Evolutionary conservation across 2,797 vertebrate species (phyloP), one percentile per base, ranked within the genome.

Genomic region (Yasuhikotakia modesta): DNA sequence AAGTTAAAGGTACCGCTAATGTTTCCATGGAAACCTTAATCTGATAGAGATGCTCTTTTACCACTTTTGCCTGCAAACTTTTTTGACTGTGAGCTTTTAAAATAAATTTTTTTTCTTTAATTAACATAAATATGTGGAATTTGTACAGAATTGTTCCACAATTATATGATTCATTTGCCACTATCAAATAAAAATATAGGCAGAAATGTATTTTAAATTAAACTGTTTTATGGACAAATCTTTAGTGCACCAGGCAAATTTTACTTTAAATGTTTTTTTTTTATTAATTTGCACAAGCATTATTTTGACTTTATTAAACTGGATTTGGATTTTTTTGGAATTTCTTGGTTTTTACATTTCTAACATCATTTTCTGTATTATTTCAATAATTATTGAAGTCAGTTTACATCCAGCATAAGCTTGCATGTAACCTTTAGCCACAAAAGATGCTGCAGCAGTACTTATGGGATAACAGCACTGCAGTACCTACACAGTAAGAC

Each of bases 1-100:
- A 61, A 61, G 16, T 27, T 32, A 61, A 65, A 53, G 68, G 14
- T 63, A 39, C 45, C 0, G 6, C 14, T 77, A 60, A 70, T 27
- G 53, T 63, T 32, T 63, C 35, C 60, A 71, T 78, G 58, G 48
- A 77, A 70, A 63, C 57, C 12, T 43, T 14, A 12, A 27, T 6
- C 11, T 61, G 14, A 12, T 21, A 22, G 39, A 22, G 53, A 63
- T 63, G 60, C 17, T 65, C 21, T 64, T 71, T 61, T 61, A 24
- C 17, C 4, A 39, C n/a, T 13, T 58, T 30, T 22, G 39, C 21
- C 43, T 17, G 50, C 53, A 11, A n/a, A 19, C 0, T 6, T 74
- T 52, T 24, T 0, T 39, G 64, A 14, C n/a, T n/a, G n/a, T n/a
- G n/a, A 4, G 32, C 8, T 39, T 73, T 21, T 11, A 64, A 74